phyloP scores from a whole-genome alignment of 2,113 vertebrate genomes.

The Leptosomus discolor region DNA sequence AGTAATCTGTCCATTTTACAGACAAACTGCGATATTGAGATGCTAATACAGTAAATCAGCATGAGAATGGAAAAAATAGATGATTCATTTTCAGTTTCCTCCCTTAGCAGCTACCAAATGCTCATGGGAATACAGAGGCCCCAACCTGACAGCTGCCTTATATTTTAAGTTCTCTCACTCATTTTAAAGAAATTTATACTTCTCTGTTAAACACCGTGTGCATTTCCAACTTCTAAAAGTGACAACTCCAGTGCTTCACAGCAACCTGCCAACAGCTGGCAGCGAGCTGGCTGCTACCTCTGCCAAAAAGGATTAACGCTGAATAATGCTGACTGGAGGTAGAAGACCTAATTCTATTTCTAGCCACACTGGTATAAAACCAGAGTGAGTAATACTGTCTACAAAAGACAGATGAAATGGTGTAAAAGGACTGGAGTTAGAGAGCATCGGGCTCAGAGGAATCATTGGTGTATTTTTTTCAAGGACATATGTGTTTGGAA shows the following conservation, averaged over 20 bases:
- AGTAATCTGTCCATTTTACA: background rate
- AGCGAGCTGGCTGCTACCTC: background rate
- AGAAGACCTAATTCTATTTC: slow-evolving; percentile 14
- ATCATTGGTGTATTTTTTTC: background rate
- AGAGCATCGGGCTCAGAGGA: background rate
- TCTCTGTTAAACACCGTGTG: background rate
- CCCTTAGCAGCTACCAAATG: background rate
- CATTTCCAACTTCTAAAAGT: background rate
- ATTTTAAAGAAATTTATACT: background rate
- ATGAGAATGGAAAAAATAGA: background rate
- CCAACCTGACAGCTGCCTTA: background rate
- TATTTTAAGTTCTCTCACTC: background rate
- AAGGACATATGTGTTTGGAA: background rate
- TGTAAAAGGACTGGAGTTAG: background rate
- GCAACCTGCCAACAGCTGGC: background rate
- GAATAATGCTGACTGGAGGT: background rate
- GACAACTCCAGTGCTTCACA: background rate
- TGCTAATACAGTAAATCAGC: background rate
- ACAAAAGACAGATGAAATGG: background rate
- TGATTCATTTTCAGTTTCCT: background rate
- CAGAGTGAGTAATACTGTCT: background rate
- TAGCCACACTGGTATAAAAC: background rate
- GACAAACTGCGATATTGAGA: background rate
- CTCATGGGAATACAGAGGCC: background rate
- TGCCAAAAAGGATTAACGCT: slow-evolving; percentile 11